Conservation (phyloP, 2,113 vertebrate genomes). For the Phyllostomus discolor region DNA sequence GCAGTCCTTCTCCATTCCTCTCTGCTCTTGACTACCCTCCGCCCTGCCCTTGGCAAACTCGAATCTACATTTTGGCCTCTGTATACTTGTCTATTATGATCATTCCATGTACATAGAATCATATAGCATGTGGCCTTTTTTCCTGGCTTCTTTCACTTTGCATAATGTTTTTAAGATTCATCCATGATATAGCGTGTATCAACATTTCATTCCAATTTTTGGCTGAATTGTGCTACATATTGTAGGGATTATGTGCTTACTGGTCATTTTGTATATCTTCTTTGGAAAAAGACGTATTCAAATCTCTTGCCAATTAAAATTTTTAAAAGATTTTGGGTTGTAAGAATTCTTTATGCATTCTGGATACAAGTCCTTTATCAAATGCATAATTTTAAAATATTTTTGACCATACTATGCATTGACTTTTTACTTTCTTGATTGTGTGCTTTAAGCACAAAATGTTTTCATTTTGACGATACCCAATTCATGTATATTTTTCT, state of each 20-base stretch:
- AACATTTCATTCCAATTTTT: background rate
- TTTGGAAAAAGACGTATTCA: background rate
- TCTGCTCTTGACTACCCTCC: too few species aligned
- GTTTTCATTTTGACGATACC: background rate
- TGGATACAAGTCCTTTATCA: background rate
- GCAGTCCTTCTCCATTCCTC: background rate
- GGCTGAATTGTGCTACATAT: background rate
- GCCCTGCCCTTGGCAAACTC: background rate
- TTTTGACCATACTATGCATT: background rate
- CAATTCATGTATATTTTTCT: background rate
- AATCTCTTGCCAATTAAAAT: background rate
- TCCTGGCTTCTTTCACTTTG: background rate
- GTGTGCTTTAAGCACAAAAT: background rate
- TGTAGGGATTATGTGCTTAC: background rate
- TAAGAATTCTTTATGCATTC: background rate
- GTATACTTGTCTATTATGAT: background rate
- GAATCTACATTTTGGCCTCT: background rate
- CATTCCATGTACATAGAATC: background rate
- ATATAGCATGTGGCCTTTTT: background rate
- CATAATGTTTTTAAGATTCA: background rate
- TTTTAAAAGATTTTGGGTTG: background rate
- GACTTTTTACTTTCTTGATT: background rate
- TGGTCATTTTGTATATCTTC: background rate
- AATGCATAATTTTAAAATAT: background rate
- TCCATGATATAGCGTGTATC: background rate